Conservation (phyloP, 2,797 vertebrate species). For the Myotis planiceps region DNA sequence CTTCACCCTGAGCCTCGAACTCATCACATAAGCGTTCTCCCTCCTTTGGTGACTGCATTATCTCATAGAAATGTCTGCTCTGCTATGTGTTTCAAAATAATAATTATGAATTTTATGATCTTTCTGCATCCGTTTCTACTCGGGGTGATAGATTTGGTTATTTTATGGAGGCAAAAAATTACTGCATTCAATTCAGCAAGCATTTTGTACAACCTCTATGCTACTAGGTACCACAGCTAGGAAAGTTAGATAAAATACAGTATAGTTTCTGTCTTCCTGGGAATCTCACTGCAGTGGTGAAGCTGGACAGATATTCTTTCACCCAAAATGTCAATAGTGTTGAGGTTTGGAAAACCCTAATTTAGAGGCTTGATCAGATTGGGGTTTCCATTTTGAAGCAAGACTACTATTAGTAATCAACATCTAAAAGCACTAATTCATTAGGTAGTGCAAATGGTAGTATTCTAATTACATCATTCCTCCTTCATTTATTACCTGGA, state of each 20-base stretch:
- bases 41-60: not conserved
- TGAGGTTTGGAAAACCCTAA: not conserved
- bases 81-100: not conserved
- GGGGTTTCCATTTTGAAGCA: not conserved
- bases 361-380: not conserved
- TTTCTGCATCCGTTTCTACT: not conserved
- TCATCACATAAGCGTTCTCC: not conserved
- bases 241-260: not conserved
- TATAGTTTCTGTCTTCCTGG: not conserved
- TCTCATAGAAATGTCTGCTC: not conserved
- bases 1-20: not conserved
- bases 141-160: not conserved
- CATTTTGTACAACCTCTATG: not conserved
- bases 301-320: not conserved
- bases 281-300: not conserved
- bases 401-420: not conserved
- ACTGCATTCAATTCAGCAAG: not conserved
- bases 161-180: not conserved
- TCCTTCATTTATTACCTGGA: slow-evolving; percentile 13
- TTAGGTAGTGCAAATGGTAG: not conserved
- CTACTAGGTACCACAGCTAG: not conserved
- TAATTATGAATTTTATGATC: not conserved
- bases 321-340: not conserved
- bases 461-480: not conserved
- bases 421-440: not conserved